These are phyloP conservation scores for Syrista parreyssii DNA, from an alignment of 2,888 invertebrate species.

Conservation along the genomic window DNA sequence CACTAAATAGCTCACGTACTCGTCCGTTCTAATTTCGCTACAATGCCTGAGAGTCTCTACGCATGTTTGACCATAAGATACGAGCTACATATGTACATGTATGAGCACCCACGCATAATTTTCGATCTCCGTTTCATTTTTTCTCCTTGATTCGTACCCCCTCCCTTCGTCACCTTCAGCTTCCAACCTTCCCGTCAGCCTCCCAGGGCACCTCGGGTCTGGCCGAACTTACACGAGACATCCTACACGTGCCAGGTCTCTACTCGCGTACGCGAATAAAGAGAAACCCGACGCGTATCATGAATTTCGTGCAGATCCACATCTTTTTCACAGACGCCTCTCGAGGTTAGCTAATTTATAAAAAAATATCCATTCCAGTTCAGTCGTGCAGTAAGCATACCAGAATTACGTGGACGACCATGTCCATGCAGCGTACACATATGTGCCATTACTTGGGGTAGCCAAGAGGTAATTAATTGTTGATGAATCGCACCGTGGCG, in stretches of 20 bases:
- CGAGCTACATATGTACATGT: not conserved
- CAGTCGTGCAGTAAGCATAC: too few species aligned
- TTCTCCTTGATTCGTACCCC: not conserved
- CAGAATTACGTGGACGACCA: not conserved
- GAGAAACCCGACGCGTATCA: not conserved
- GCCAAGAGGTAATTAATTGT: not conserved
- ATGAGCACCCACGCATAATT: not conserved
- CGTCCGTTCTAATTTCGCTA: not conserved
- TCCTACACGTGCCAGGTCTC: not conserved
- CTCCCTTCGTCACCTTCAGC: not conserved
- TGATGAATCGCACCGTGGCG: conserved; percentile 5
- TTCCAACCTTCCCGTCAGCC: not conserved
- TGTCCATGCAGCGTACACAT: not conserved
- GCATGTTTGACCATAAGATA: not conserved
- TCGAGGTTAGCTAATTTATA: not conserved
- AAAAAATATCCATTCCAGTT: not conserved
- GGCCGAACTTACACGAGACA: not conserved
- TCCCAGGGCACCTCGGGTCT: not conserved
- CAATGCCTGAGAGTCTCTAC: not conserved
- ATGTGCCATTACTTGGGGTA: not conserved
- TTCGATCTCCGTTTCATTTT: not conserved
- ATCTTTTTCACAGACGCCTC: not conserved
- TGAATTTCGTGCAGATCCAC: not conserved
- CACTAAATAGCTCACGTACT: not conserved
- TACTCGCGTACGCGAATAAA: not conserved